phyloP scores from a whole-genome alignment of 2,797 vertebrate species.

The Eidolon dupreanum region DNA sequence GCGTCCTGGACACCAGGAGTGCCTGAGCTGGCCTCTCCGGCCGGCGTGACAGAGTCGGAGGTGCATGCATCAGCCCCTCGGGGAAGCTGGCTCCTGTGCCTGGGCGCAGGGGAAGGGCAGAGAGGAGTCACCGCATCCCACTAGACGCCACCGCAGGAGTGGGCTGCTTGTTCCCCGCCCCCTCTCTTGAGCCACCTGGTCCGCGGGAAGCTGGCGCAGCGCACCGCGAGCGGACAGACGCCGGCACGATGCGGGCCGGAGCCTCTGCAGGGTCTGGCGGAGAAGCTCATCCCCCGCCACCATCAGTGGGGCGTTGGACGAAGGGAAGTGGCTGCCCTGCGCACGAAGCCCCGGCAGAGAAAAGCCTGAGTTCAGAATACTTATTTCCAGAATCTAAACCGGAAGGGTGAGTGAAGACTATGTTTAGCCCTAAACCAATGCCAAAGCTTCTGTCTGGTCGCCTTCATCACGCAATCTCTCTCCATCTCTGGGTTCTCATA shows the following conservation, averaged over 20 bases:
- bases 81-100: neutral
- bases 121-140: neutral
- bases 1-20: neutral
- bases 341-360: neutral
- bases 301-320: neutral
- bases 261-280: neutral
- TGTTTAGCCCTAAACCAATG: neutral
- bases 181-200: too few relatives aligned
- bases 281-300: neutral
- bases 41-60: neutral
- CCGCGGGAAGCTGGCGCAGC: neutral
- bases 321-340: rapidly evolving
- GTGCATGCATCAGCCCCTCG: neutral
- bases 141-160: neutral
- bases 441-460: neutral
- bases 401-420: rapidly evolving
- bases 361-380: rapidly evolving
- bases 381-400: neutral
- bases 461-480: rapidly evolving
- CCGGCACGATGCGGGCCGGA: rapidly evolving
- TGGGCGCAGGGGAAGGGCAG: neutral
- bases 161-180: neutral
- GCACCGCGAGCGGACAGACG: rapidly evolving
- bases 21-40: neutral
- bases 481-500: neutral